phyloP scores from a whole-genome alignment of 2,888 invertebrate species.

The Gortyna flavago region DNA sequence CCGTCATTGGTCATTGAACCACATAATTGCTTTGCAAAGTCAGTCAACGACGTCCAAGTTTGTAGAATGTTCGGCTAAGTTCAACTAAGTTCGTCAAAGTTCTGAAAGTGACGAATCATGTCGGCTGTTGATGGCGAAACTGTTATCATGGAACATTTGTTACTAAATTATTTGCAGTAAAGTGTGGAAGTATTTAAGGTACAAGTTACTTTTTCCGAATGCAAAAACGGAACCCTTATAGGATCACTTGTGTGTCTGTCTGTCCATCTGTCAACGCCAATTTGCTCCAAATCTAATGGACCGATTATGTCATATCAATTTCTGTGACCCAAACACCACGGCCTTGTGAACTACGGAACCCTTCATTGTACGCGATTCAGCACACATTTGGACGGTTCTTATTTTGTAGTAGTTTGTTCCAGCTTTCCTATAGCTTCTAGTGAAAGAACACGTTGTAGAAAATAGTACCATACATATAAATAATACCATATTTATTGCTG shows the following conservation, averaged over 20 bases:
- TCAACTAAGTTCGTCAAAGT: conserved; percentile 54
- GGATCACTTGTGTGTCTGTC: not conserved
- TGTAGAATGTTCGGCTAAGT: conserved; percentile 58
- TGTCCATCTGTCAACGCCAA: not conserved
- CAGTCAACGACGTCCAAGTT: conserved; percentile 64
- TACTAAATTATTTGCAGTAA: conserved; percentile 17
- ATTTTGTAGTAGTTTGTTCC: not conserved
- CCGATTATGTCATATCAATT: not conserved
- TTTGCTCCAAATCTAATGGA: not conserved
- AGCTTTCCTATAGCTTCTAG: not conserved
- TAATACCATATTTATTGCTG: not conserved
- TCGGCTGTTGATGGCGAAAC: conserved; percentile 46
- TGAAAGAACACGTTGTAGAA: too few relatives aligned
- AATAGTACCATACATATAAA: too few relatives aligned
- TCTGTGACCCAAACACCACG: too few relatives aligned
- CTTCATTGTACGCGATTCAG: too few relatives aligned
- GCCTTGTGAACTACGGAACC: too few relatives aligned
- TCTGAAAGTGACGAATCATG: conserved; percentile 63
- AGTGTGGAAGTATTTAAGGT: conserved; percentile 8
- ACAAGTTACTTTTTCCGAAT: not conserved
- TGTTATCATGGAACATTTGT: conserved; percentile 48
- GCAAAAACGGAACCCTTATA: not conserved
- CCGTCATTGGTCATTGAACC: conserved; percentile 66
- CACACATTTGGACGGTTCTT: not conserved
- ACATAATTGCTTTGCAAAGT: conserved; percentile 67